Evolutionary conservation across 2,797 vertebrate genomes (phyloP).

Genomic region (Discoglossus pictus): DNA sequence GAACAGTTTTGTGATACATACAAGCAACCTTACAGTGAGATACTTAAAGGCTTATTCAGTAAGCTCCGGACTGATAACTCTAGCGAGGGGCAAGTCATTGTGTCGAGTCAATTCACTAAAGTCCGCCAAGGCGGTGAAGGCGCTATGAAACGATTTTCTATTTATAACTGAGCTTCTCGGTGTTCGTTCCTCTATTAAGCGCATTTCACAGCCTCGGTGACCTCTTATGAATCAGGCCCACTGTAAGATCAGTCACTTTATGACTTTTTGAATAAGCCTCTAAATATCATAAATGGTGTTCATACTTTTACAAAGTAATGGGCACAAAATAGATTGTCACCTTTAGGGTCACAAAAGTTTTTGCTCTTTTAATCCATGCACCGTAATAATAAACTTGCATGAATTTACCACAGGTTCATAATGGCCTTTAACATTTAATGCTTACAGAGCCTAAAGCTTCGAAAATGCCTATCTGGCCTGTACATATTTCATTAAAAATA

Average conservation of each 20-base stretch:
- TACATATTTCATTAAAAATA: conserved; percentile 98
- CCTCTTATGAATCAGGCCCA: too few species aligned
- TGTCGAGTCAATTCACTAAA: too few species aligned
- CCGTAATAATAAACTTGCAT: conserved; percentile 72
- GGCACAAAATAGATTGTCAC: conserved; percentile 79
- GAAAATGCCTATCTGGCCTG: conserved; percentile 85
- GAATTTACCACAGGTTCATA: conserved; percentile 78
- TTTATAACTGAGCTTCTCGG: too few species aligned
- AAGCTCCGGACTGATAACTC: too few species aligned
- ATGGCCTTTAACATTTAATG: conserved; percentile 74
- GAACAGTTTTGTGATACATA: not conserved
- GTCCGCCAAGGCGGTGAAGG: too few species aligned
- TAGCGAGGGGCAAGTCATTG: too few species aligned
- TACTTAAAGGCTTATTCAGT: conserved; percentile 52
- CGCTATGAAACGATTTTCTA: too few species aligned
- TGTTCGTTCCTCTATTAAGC: too few species aligned
- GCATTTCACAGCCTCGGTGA: too few species aligned
- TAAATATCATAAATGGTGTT: conserved; percentile 69
- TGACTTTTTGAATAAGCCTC: not conserved
- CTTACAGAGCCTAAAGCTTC: conserved; percentile 83
- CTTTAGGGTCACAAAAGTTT: conserved; percentile 73
- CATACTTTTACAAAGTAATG: conserved; percentile 76
- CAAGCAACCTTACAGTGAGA: conserved; percentile 1
- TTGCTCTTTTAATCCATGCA: conserved; percentile 69
- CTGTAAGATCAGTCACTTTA: not conserved